phyloP scores from a whole-genome alignment of 2,797 vertebrate species.

The Nannoperca australis region DNA sequence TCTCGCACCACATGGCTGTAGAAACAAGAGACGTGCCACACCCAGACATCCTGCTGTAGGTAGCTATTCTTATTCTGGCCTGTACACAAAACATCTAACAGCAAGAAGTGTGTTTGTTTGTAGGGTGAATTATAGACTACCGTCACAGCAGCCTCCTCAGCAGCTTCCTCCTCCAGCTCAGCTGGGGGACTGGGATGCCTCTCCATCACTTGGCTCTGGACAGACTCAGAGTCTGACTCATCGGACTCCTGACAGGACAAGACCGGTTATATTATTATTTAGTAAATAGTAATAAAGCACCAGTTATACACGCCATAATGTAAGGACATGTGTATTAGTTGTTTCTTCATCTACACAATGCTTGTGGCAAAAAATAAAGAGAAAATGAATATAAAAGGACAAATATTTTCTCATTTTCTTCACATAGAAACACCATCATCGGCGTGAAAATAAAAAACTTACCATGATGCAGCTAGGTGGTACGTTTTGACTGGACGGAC shows the following conservation, averaged over 20 bases:
- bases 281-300: background rate
- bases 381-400: accelerated
- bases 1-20: background rate
- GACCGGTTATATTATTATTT: background rate
- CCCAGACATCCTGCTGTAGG: conserved; percentile 11
- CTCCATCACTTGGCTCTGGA: conserved; percentile 55
- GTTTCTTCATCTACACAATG: background rate
- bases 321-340: background rate
- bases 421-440: background rate
- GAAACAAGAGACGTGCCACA: conserved; percentile 36
- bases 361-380: background rate
- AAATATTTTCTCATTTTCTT: accelerated
- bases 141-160: conserved; percentile 48
- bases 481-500: conserved; percentile 3
- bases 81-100: background rate
- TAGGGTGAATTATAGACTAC: conserved; percentile 34
- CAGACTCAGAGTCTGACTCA: conserved; percentile 55
- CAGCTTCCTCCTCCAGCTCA: conserved; percentile 55
- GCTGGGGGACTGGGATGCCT: background rate
- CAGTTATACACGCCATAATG: too few species aligned
- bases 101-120: conserved; percentile 5
- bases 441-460: conserved; percentile 16
- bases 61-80: background rate
- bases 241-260: conserved; percentile 59
- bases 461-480: conserved; percentile 40